Conservation (phyloP, 2,113 vertebrate species). For the Centropus unirufus region DNA sequence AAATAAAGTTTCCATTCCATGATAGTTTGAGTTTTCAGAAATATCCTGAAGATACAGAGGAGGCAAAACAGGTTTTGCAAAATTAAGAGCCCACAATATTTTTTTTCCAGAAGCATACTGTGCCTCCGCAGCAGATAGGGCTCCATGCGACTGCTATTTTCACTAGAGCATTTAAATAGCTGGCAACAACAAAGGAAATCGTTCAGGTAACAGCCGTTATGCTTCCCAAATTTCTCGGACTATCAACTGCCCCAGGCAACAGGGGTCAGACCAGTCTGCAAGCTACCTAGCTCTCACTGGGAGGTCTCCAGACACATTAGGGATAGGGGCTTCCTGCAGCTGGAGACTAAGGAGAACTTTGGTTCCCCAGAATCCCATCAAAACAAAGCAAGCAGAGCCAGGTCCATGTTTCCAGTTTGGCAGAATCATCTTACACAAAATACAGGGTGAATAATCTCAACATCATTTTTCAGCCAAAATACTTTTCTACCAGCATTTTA, state of each 20-base stretch:
- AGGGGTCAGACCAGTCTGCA: not conserved
- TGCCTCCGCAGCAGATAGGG: not conserved
- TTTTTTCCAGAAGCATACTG: not conserved
- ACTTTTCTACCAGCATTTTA: not conserved
- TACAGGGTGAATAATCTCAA: not conserved
- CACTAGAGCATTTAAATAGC: not conserved
- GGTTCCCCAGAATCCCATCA: not conserved
- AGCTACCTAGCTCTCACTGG: not conserved
- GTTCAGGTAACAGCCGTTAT: not conserved
- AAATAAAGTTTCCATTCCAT: not conserved
- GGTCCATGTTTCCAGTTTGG: not conserved
- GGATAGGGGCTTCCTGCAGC: not conserved
- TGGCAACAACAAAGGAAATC: not conserved
- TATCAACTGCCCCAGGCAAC: not conserved
- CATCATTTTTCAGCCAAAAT: not conserved
- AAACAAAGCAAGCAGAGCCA: not conserved
- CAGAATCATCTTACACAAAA: not conserved
- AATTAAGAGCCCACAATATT: not conserved
- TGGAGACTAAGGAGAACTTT: not conserved
- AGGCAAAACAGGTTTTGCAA: not conserved
- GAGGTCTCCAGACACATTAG: not conserved
- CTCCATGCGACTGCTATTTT: not conserved
- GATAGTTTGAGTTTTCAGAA: not conserved
- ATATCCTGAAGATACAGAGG: not conserved
- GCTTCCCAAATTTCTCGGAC: not conserved